Base-by-base conservation (phyloP, 2,888 invertebrate species). In the Biston betularia region DNA sequence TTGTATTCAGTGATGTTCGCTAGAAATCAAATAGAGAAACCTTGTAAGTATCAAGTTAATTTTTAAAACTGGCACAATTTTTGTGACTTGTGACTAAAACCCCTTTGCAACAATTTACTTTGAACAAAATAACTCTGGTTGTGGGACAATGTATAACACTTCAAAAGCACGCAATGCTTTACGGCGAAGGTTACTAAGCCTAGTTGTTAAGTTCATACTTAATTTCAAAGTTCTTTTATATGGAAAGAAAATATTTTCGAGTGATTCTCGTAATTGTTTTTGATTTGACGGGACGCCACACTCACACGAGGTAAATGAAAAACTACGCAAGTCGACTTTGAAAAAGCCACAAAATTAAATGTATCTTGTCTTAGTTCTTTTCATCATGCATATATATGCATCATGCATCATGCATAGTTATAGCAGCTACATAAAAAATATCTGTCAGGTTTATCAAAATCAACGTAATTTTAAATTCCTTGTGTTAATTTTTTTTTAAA, bases 71-170 rank as follows among this genome's bases (percentile, higher is more conserved):
- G 54, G 49, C 35, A 44, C 50, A 58, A 57, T 60, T 63, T 62
- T 35, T 65, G 14, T 63, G 42, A 69, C 61, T 65, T 55, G 46
- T 62, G 59, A 52, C 59, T 63, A 24, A n/a, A 60, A 55, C 56
- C 59, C 45, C 34, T 54, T 55, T 63, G 57, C 57, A 49, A 40
- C 35, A 11, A 38, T 15, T 38, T 40, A 6, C 11, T 42, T 64
- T 7, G 14, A 42, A 54, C 14, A 38, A 24, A n/a, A 24, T 58
- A 24, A 33, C 35, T 35, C 38, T 58, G 63, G 63, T 46, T 35
- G n/a, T 33, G 46, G 61, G 15, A 33, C n/a, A 45, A n/a, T 24
- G 24, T 40, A 3, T 38, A 46, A 15, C 45, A 54, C 42, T 58
- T 57, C 33, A 33, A 14, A 64, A 48, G 52, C 58, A 64, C 58